Base-by-base conservation (phyloP, 2,113 vertebrate genomes). In the Plecotus auritus region DNA sequence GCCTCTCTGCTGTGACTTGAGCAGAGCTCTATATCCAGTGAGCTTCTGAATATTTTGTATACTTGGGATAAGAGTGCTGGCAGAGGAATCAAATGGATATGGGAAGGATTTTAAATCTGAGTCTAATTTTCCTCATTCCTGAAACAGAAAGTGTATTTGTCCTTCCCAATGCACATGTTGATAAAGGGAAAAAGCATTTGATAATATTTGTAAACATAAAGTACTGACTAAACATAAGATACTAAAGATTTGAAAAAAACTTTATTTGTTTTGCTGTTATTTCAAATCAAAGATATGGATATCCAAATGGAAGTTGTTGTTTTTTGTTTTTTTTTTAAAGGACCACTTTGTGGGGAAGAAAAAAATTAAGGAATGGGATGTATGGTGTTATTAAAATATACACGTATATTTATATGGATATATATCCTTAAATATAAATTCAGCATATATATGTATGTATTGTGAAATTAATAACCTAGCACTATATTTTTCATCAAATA, bases 181-280 rank as follows among this genome's bases (percentile, higher is more conserved):
- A 14, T 56, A 67, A 72, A 37, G 28, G 0, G 17, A 20, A 90
- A 32, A 83, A 49, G 2, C 12, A 47, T 51, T 16, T 66, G 8
- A 30, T 4, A 66, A 28, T 54, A 54, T 77, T 89, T 56, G 14
- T 69, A 76, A 94, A 77, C 16, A 69, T 32, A 51, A 80, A 95
- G 78, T 66, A 37, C 4, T 56, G 6, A 7, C 37, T 78, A 54
- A 61, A 32, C 2, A 2, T 82, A 56, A 74, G 20, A 9, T 20
- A 32, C 4, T 61, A 49, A 84, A 67, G 1, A 84, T 16, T 54
- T 77, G 32, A 35, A 76, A 56, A 56, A 49, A 11, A 40, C 5
- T 80, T 66, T 70, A 11, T n/a, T 20, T 73, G 26, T 87, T 92
- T 84, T 93, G 6, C 51, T 92, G 22, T 92, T 14, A 85, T 92